Evolutionary conservation across 2,888 invertebrate genomes (phyloP).

Genomic region (Pammene fasciana): DNA sequence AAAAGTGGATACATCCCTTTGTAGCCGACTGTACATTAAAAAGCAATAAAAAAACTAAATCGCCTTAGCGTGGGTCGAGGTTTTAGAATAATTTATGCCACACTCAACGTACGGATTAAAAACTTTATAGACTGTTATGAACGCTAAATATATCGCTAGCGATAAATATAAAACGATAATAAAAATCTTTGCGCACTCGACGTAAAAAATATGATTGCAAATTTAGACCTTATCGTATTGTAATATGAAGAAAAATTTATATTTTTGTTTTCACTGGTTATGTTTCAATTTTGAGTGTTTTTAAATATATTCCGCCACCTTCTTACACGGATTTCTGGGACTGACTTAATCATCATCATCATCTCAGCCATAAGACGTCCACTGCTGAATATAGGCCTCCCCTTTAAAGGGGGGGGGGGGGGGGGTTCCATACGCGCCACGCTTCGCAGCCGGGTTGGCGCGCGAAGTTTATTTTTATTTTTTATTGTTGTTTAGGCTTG

Average conservation of each 20-base stretch:
- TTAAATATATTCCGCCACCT: conserved; percentile 64
- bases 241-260: background rate
- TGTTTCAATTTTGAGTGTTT: conserved; percentile 49
- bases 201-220: background rate
- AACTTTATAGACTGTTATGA: conserved; percentile 55
- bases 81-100: conserved; percentile 62
- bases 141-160: conserved; percentile 55
- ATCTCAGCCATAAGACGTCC: too few relatives aligned
- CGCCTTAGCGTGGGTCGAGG: conserved; percentile 57
- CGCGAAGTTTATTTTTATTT: too few relatives aligned
- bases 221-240: background rate
- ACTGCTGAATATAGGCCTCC: too few relatives aligned
- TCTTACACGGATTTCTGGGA: conserved; percentile 57
- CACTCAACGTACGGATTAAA: conserved; percentile 58
- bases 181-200: background rate
- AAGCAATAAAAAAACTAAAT: conserved; percentile 42
- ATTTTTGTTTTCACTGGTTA: conserved; percentile 1
- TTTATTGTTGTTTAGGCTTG: too few relatives aligned
- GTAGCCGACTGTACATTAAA: conserved; percentile 7
- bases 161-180: conserved; percentile 8
- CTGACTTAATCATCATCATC: conserved; percentile 15
- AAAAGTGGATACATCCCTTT: too few relatives aligned
- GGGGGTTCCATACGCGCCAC: too few relatives aligned
- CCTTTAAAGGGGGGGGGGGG: too few relatives aligned
- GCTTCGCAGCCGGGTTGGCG: too few relatives aligned